A percentile compares a stretch with the other conserved stretches of the same genome.
These are phyloP conservation scores for Melanotus villosus DNA, from an alignment of 2,888 invertebrate genomes.

Conservation along the genomic window DNA sequence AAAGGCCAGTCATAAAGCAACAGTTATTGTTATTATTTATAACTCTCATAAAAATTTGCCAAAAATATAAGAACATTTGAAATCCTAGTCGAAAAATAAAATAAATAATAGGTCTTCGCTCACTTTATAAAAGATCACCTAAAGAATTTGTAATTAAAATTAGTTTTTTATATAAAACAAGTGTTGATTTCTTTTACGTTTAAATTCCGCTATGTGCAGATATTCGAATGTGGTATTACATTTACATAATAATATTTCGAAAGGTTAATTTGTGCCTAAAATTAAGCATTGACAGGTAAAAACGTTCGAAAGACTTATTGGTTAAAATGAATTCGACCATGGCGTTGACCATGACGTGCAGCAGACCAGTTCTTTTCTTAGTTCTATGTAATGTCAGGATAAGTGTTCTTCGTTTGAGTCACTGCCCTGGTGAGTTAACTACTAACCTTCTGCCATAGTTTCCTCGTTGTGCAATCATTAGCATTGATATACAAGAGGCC, in stretches of 20 bases:
- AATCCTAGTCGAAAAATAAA: too few relatives aligned
- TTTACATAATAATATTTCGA: conserved; percentile 36
- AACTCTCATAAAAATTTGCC: too few relatives aligned
- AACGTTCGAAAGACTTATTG: conserved; percentile 38
- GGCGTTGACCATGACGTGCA: conserved; percentile 65
- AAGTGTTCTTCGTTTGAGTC: conserved; percentile 40
- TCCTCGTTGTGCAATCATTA: conserved; percentile 51
- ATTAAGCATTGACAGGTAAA: conserved; percentile 40
- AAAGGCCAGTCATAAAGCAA: too few relatives aligned
- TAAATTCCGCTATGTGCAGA: not conserved
- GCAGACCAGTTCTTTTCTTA: conserved; percentile 53
- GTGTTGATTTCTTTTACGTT: not conserved
- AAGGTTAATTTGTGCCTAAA: conserved; percentile 40
- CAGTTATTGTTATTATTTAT: too few relatives aligned
- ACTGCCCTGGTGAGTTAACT: conserved; percentile 46
- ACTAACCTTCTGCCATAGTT: conserved; percentile 50
- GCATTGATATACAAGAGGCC: conserved; percentile 63
- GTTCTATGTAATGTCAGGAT: conserved; percentile 17
- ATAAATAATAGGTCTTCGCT: too few relatives aligned
- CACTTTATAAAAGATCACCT: too few relatives aligned
- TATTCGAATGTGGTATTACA: conserved; percentile 3
- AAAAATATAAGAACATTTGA: too few relatives aligned
- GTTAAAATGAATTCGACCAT: conserved; percentile 61
- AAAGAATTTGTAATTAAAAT: not conserved
- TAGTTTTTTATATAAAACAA: not conserved